Evolutionary conservation across 2,797 vertebrate species (phyloP).

Genomic region (Rhodeus uyekii): DNA sequence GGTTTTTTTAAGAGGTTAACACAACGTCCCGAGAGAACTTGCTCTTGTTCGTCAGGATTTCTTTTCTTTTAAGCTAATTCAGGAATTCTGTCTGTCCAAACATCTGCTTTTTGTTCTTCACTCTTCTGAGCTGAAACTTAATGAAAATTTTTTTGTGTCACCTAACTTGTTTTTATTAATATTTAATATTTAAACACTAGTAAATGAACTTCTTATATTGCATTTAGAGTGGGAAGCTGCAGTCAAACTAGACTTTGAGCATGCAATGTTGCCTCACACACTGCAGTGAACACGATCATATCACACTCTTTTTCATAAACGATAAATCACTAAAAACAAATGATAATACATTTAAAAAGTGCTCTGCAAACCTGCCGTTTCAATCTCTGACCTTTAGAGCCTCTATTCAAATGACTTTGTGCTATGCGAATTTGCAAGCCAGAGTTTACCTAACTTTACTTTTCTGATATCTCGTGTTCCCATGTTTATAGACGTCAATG

Average conservation of each 20-base stretch:
- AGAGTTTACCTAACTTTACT: background rate
- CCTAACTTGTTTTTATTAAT: constrained; percentile 34
- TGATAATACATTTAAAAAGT: background rate
- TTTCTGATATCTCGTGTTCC: background rate
- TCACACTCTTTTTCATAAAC: background rate
- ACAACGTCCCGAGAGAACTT: constrained; percentile 2
- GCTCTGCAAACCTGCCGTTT: background rate
- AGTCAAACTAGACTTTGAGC: background rate
- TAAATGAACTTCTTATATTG: constrained; percentile 20
- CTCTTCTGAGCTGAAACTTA: background rate
- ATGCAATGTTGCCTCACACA: background rate
- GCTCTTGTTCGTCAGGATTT: background rate
- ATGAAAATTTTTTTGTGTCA: constrained; percentile 16
- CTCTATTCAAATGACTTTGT: background rate
- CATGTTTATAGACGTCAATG: background rate
- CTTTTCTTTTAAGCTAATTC: background rate
- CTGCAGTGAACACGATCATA: background rate
- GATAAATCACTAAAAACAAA: background rate
- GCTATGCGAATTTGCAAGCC: background rate
- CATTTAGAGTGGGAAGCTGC: background rate
- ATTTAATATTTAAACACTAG: constrained; percentile 32
- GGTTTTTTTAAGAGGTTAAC: constrained; percentile 1
- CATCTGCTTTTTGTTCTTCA: constrained; percentile 22
- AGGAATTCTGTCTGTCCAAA: background rate
- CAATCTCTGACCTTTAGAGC: background rate